Evolutionary conservation across 2,888 invertebrate genomes (phyloP).

Genomic region (Agonum fuliginosum): DNA sequence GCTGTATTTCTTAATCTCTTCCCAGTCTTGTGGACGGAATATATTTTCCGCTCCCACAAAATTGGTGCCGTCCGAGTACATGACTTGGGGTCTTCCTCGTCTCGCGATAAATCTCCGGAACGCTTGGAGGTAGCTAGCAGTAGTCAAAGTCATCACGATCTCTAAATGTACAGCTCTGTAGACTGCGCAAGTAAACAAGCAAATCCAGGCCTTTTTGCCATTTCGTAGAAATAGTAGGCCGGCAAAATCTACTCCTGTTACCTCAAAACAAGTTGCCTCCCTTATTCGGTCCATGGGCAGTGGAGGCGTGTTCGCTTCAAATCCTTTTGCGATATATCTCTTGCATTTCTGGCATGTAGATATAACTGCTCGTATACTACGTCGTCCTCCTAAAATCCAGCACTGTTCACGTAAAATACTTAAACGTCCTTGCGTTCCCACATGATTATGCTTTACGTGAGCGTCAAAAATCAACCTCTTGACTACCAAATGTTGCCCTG

Average conservation of each 20-base stretch:
- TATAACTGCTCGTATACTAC: constrained; percentile 60
- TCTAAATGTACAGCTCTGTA: constrained; percentile 27
- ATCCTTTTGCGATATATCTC: constrained; percentile 61
- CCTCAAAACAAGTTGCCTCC: no score
- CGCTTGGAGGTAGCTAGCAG: no score
- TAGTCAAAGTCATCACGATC: neutral
- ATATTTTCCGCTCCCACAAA: no score
- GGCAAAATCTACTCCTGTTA: constrained; percentile 67
- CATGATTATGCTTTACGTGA: constrained; percentile 50
- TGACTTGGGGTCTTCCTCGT: no score
- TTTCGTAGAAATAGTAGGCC: constrained; percentile 66
- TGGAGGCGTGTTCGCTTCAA: no score
- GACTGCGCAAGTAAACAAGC: constrained; percentile 65
- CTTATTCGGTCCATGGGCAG: no score
- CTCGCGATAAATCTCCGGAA: no score
- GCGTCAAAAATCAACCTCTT: constrained; percentile 55
- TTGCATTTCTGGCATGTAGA: constrained; percentile 62
- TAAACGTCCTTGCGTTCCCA: constrained; percentile 61
- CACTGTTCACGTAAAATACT: constrained; percentile 62
- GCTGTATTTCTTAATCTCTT: no score
- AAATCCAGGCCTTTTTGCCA: constrained; percentile 65
- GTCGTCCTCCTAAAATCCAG: constrained; percentile 63
- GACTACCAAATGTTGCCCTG: constrained; percentile 62
- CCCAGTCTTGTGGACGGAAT: no score
- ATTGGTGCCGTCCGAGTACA: constrained; percentile 64